Evolutionary conservation across 2,113 vertebrate genomes (phyloP), one percentile per base, ranked within the genome.

Genomic region (Tupaia tana): DNA sequence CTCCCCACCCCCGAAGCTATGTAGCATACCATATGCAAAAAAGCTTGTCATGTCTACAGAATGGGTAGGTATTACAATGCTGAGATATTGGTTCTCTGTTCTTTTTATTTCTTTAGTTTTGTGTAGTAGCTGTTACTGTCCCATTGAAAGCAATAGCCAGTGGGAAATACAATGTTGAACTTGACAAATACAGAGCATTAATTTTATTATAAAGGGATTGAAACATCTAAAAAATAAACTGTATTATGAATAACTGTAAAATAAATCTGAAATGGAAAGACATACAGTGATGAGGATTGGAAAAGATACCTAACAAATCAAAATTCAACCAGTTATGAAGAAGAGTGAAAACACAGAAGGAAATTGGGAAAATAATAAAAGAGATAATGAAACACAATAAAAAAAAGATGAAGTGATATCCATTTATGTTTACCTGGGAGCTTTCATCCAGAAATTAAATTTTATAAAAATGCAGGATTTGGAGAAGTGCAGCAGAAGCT

Each of bases 131-230:
- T 93, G 91, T 96, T 97, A 95, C 84, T 94, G 96, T 98, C 97
- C 97, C 96, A 96, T 97, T 97, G 98, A 98, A 96, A 94, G 93
- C 58, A 81, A 89, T 92, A 97, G 54, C 93, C 87, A 96, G 81
- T 85, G 91, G 92, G 86, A 84, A 94, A 95, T 94, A 91, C 95
- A 89, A 94, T 96, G 97, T 96, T 97, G 89, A 96, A 94, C 89
- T 93, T 89, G 96, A 96, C 83, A 95, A 95, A 96, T 74, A 82
- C 16, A 93, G 86, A 91, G 11, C 77, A 90, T 93, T 96, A 87
- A 93, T 95, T 94, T 94, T 95, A 89, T 95, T 89, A 75, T 86
- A 86, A 94, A 95, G 80, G 11, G 9, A 74, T 97, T 94, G 67
- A 75, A 95, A 94, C 87, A 93, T 71, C 78, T 84, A 86, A 75